Evolutionary conservation across 2,797 vertebrate genomes (phyloP).

Genomic region (Diplodus puntazzo): DNA sequence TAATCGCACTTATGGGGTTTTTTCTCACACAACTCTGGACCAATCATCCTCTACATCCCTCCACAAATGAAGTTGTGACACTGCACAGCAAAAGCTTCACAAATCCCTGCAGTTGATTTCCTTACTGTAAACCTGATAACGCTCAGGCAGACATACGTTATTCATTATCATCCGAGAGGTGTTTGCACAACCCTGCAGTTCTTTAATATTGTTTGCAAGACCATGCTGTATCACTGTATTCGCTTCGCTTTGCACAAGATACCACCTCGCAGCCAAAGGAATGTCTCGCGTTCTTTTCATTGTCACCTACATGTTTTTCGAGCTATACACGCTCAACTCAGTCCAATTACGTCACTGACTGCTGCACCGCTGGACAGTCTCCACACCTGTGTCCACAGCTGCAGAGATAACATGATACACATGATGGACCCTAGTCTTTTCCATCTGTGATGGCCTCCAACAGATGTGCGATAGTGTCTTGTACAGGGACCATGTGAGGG

Average conservation of each 20-base stretch:
- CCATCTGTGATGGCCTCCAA: neutral
- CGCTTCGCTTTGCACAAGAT: constrained; percentile 20
- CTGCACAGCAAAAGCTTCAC: neutral
- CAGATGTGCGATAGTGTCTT: neutral
- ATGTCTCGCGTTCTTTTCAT: constrained; percentile 6
- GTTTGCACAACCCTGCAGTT: constrained; percentile 15
- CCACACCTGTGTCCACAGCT: constrained; percentile 49
- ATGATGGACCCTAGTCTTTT: neutral
- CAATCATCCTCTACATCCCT: neutral
- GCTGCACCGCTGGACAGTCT: constrained; percentile 17
- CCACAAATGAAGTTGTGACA: neutral
- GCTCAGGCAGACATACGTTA: constrained; percentile 7
- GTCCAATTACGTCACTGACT: constrained; percentile 4
- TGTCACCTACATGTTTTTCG: constrained; percentile 2
- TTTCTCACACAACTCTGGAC: neutral
- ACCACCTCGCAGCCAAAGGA: constrained; percentile 7
- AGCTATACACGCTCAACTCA: constrained; percentile 22
- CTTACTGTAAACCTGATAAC: constrained; percentile 31
- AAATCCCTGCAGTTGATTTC: constrained; percentile 23
- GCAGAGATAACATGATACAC: constrained; percentile 11
- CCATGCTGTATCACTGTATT: constrained; percentile 7
- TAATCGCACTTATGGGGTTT: neutral
- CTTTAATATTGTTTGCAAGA: constrained; percentile 9
- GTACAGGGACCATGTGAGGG: too few relatives aligned
- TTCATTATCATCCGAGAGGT: constrained; percentile 31